Conservation (phyloP, 1,140 invertebrate species). For the Drosophila mauritiana region DNA sequence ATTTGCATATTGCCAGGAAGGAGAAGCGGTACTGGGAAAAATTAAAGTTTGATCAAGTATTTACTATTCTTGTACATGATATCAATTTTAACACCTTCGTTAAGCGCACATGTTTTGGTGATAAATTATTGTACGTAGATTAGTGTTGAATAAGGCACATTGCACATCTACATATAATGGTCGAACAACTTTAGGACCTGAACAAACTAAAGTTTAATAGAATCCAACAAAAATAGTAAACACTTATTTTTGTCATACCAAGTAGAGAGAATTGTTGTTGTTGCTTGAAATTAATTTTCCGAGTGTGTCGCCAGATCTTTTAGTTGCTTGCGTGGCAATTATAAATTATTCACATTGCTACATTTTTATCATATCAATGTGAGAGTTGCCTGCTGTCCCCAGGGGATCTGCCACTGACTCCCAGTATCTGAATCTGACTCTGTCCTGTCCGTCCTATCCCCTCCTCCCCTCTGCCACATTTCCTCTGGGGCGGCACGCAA, state of each 20-base stretch:
- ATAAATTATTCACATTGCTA: conserved; percentile 70
- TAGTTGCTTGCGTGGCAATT: conserved; percentile 66
- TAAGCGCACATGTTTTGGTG: too few species aligned
- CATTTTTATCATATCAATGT: conserved; percentile 62
- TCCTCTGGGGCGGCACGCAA: conserved; percentile 55
- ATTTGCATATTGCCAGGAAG: conserved; percentile 58
- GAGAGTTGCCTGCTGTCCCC: conserved; percentile 34
- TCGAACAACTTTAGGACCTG: too few species aligned
- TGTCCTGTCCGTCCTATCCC: neutral
- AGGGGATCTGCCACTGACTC: conserved; percentile 20
- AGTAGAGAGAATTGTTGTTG: too few species aligned
- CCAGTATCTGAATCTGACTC: conserved; percentile 12
- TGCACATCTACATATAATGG: too few species aligned
- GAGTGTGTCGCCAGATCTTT: conserved; percentile 22
- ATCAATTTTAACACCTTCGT: neutral
- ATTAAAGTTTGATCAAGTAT: neutral
- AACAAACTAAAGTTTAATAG: too few species aligned
- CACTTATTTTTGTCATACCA: too few species aligned
- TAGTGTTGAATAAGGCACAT: too few species aligned
- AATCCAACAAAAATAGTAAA: too few species aligned
- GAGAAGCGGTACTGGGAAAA: conserved; percentile 4
- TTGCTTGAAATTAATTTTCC: neutral
- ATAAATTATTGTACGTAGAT: too few species aligned
- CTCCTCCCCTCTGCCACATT: neutral
- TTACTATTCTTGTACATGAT: too few species aligned